These are phyloP conservation scores for Meloidogyne hapla DNA, from an alignment of 1,140 invertebrate species.

Conservation along the genomic window DNA sequence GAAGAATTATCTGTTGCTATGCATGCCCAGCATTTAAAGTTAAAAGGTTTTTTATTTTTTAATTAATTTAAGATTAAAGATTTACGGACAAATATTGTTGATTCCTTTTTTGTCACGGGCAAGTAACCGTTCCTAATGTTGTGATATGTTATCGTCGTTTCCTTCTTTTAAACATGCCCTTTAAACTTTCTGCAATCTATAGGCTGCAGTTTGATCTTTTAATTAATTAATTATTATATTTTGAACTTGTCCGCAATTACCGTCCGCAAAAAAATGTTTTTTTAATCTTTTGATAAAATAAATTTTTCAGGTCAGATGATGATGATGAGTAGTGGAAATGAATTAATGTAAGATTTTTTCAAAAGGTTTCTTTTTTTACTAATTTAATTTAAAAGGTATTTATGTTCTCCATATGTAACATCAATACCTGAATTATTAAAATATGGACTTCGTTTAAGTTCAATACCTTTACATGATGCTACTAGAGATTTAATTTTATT, in stretches of 20 bases:
- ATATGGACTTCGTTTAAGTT: slow-evolving; percentile 82
- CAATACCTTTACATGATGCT: slow-evolving; percentile 92
- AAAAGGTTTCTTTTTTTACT: neutral
- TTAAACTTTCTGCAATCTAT: no score
- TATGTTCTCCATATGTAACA: slow-evolving; percentile 60
- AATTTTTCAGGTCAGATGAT: slow-evolving; percentile 54
- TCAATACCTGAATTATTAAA: slow-evolving; percentile 60
- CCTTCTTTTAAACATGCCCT: no score
- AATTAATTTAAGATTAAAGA: neutral
- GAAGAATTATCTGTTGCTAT: neutral
- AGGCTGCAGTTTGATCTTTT: no score
- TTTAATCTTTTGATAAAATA: neutral
- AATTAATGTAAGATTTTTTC: slow-evolving; percentile 50
- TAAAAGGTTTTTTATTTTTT: slow-evolving; percentile 20
- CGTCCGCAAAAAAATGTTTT: no score
- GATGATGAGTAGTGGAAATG: slow-evolving; percentile 48
- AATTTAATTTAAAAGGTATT: neutral
- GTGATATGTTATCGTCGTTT: no score
- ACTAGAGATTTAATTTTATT: slow-evolving; percentile 91
- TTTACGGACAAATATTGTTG: neutral
- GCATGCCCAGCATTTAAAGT: slow-evolving; percentile 29
- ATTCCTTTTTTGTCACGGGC: no score
- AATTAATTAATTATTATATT: no score
- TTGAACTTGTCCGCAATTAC: no score
- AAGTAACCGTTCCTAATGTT: no score